phyloP scores from a whole-genome alignment of 1,140 invertebrate species.

The Zaprionus taronus region DNA sequence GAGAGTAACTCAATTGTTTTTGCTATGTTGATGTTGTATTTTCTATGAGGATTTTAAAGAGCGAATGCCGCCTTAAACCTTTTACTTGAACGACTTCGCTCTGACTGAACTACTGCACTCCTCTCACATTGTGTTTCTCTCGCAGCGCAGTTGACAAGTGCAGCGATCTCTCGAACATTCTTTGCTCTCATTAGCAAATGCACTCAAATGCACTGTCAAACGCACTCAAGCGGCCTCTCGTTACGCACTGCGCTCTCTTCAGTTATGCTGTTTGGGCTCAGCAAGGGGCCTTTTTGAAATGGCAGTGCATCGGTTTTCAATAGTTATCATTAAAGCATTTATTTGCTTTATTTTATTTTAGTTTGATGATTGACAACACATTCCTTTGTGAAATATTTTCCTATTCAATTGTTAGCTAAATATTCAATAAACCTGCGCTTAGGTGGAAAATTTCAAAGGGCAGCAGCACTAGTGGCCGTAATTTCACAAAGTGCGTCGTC shows the following conservation, averaged over 20 bases:
- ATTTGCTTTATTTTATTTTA: neutral
- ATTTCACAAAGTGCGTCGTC: neutral
- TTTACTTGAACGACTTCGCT: neutral
- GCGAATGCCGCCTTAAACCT: neutral
- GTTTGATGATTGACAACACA: neutral
- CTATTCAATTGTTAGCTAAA: neutral
- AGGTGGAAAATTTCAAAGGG: neutral
- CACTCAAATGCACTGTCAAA: neutral
- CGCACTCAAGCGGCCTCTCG: neutral
- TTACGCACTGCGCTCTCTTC: neutral
- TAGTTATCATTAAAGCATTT: neutral
- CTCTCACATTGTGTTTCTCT: neutral
- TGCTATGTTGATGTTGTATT: neutral
- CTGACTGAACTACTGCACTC: neutral
- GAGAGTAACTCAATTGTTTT: conserved; percentile 16
- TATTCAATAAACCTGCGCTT: conserved; percentile 17
- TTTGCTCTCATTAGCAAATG: neutral
- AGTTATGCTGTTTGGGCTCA: neutral
- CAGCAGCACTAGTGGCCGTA: neutral
- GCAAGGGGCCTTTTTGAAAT: neutral
- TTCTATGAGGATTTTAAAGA: neutral
- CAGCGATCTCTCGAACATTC: neutral
- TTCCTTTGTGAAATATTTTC: neutral
- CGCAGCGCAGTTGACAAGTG: neutral
- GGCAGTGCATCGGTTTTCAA: neutral